A percentile compares a stretch with the other conserved stretches of the same genome.
Evolutionary conservation across 2,797 vertebrate genomes (phyloP).

Genomic region (Microctenopoma lineatum): DNA sequence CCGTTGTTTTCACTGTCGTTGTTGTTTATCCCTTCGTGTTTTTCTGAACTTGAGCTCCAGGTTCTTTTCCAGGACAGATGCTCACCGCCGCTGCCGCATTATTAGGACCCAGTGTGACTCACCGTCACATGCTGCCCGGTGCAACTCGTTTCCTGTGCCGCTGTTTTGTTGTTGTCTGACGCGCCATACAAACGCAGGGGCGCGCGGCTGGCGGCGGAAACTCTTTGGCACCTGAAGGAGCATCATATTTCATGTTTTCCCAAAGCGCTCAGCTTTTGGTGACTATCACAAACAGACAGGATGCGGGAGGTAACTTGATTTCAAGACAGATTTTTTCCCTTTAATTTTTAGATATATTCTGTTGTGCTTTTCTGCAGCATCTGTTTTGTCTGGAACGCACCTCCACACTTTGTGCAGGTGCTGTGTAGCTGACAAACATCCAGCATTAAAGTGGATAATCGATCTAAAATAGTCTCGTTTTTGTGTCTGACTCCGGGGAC

Average conservation of each 20-base stretch:
- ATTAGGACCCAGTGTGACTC: conserved; percentile 61
- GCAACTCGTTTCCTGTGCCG: conserved; percentile 10
- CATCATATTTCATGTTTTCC: not conserved
- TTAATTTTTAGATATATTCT: not conserved
- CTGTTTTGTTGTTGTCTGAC: conserved; percentile 43
- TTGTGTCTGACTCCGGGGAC: conserved; percentile 1
- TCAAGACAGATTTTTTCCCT: conserved; percentile 1
- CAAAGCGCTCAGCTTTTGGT: not conserved
- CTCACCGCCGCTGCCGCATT: conserved; percentile 48
- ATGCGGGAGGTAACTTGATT: conserved; percentile 4
- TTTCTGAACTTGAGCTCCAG: conserved; percentile 46
- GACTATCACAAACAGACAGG: not conserved
- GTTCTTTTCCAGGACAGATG: conserved; percentile 31
- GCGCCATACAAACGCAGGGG: conserved; percentile 16
- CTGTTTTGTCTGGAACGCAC: conserved; percentile 18
- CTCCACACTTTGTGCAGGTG: not conserved
- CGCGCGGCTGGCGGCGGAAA: conserved; percentile 26
- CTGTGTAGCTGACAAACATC: conserved; percentile 6
- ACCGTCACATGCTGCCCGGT: conserved; percentile 48
- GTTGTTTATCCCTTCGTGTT: conserved; percentile 65
- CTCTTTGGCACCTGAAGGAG: conserved; percentile 22
- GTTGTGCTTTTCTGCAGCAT: not conserved
- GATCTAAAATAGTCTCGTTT: not conserved
- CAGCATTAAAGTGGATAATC: conserved; percentile 2
- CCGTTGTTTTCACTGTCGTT: conserved; percentile 65